Evolutionary conservation across 1,140 invertebrate genomes (phyloP), one percentile per base, ranked within the genome.

Genomic region (Asobara japonica): DNA sequence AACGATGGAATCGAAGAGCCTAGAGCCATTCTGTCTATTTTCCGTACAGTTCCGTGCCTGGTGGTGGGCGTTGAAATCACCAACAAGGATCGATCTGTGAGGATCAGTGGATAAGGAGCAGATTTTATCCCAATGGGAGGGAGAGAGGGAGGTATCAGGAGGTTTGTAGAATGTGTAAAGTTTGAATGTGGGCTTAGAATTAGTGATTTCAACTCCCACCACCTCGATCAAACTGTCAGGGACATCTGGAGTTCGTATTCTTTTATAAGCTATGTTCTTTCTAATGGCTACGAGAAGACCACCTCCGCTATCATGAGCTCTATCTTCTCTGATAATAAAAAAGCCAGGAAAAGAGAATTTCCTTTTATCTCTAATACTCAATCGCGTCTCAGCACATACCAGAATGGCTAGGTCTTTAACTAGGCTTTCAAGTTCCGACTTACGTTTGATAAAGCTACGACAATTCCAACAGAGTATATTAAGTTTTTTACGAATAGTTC

Each of bases 71-170:
- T n/a, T n/a, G n/a, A n/a, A n/a, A n/a, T n/a, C 62, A 2, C 61
- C 69, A 25, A 71, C n/a, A 18, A 71, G 7, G 16, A 68, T 38
- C 2, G 27, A 38, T 11, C 25, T 16, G n/a, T 31, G 8, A 11
- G 33, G 18, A 25, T 6, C 11, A 10, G 30, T 31, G 5, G 31
- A 31, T 48, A 31, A n/a, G 18, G 13, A 29, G n/a, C 45, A 8
- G 20, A 74, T 61, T 16, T 22, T 65, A 10, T 74, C 45, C 72
- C 72, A 74, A 6, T 70, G 36, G 1, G 10, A 10, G 20, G 69
- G 72, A 10, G 60, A 18, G 13, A 70, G 18, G 18, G 11, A 56
- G 2, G 18, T 27, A 30, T 29, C 20, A 5, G 72, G 72, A 6
- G 45, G 3, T 66, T 67, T 70, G 60, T 74, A 74, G 18, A 61